Evolutionary conservation across 2,888 invertebrate species (phyloP), one percentile per base, ranked within the genome.

Genomic region (Acanthococcus lagerstroemiae): DNA sequence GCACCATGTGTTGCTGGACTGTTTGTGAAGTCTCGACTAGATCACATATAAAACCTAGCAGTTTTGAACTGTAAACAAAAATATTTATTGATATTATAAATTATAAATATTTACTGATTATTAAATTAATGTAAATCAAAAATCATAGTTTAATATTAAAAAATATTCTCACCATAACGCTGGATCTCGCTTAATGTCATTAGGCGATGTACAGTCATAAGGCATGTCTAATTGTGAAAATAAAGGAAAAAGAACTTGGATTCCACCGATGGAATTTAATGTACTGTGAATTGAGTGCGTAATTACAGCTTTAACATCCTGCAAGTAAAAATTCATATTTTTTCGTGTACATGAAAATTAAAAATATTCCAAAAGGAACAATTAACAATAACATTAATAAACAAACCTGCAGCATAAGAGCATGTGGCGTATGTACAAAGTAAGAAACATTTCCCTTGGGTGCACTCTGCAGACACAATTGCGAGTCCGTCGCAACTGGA

Each of bases 221-320:
- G 91, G 89, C 81, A 94, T 83, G 79, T 99, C 97, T 75, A 99
- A 82, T 79, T 99, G 97, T 26, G 95, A 91, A 80, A 99, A 97
- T 73, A 99, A 81, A 69, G 99, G 97, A 79, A 97, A 95, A 71
- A 99, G 81, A 74, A 97, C 95, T 81, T 93, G 95, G 75, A 99
- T 95, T 69, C 99, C 99, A 69, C 99, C 99, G 75, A 99, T 91
- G 65, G 97, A 97, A 80, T 99, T 97, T 73, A 99, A 82, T 37
- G 97, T 96, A 79, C 94, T 94, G 82, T 97, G 95, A 80, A 99
- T 96, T 75, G 96, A 96, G 81, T 96, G 94, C 69, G 99, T 99
- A 75, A 96, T 90, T 74, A 99, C 95, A 72, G 99, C 96, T 82
- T 96, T 96, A 73, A 99, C 97, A 77, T 96, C 96, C 94, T 95